Percentiles rank a stretch among this genome's conserved stretches.
Conservation (phyloP, 2,888 invertebrate genomes). For the Philereme vetulata region DNA sequence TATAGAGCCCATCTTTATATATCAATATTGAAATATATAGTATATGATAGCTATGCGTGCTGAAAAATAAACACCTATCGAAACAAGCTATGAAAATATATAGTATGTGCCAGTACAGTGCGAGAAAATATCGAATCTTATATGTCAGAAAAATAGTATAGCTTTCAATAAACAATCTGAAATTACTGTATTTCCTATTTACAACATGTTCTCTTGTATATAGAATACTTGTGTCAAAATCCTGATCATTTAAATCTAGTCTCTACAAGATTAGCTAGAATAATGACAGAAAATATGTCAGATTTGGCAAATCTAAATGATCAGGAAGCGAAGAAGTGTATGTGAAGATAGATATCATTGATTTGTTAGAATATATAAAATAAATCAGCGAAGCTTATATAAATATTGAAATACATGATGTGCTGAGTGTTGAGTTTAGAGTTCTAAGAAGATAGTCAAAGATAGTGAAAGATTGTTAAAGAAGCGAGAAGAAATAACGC, state of each 20-base stretch:
- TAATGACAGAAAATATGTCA: conserved; percentile 10
- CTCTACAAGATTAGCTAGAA: conserved; percentile 14
- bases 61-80: conserved; percentile 61
- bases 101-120: conserved; percentile 67
- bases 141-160: conserved; percentile 76
- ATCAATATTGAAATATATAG: conserved; percentile 37
- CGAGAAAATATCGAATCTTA: conserved; percentile 74
- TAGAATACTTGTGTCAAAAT: conserved; percentile 59
- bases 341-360: conserved; percentile 52
- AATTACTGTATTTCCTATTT: conserved; percentile 75
- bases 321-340: conserved; percentile 44
- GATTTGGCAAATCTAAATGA: conserved; percentile 26
- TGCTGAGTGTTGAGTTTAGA: conserved; percentile 63
- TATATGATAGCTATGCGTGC: conserved; percentile 65
- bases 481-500: conserved; percentile 67
- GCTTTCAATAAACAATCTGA: conserved; percentile 74
- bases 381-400: conserved; percentile 39
- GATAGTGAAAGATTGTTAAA: conserved; percentile 51
- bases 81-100: conserved; percentile 79
- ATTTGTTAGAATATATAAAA: conserved; percentile 27
- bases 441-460: conserved; percentile 52
- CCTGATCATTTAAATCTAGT: conserved; percentile 30
- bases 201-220: conserved; percentile 63
- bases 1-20: conserved; percentile 57
- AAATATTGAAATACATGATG: conserved; percentile 75